A percentile compares a stretch with the other conserved stretches of the same genome.
These are phyloP conservation scores for Vanessa cardui DNA, from an alignment of 2,888 invertebrate species.

Conservation along the genomic window DNA sequence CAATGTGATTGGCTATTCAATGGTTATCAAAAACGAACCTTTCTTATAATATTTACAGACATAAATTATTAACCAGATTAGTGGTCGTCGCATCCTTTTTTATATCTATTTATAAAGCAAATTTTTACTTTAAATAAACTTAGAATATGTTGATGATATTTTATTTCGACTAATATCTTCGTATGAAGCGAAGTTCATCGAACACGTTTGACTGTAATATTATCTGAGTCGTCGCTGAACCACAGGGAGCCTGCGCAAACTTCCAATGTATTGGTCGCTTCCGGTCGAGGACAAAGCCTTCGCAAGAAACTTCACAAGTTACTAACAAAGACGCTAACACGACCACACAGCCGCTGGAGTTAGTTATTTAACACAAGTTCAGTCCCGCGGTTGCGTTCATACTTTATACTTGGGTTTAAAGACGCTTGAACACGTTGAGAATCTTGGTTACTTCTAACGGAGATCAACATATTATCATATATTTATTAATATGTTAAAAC, in stretches of 20 bases:
- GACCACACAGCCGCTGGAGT: neutral
- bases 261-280: constrained; percentile 7
- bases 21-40: too few relatives aligned
- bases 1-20: too few relatives aligned
- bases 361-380: constrained; percentile 1
- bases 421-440: neutral
- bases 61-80: too few relatives aligned
- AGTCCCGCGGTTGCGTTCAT: neutral
- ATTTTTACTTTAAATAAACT: too few relatives aligned
- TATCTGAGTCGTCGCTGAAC: neutral
- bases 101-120: too few relatives aligned
- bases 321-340: constrained; percentile 10
- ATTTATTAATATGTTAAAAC: too few relatives aligned
- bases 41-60: too few relatives aligned
- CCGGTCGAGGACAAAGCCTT: constrained; percentile 11
- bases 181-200: neutral
- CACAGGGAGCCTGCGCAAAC: neutral
- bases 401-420: neutral
- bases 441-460: neutral
- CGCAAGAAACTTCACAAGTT: neutral
- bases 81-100: too few relatives aligned
- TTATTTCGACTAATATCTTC: too few relatives aligned
- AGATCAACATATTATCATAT: too few relatives aligned
- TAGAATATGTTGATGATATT: too few relatives aligned
- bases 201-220: neutral